Percentiles rank a stretch among this genome's conserved stretches.
Conservation (phyloP, 2,113 vertebrate genomes). For the Sciurus niger region DNA sequence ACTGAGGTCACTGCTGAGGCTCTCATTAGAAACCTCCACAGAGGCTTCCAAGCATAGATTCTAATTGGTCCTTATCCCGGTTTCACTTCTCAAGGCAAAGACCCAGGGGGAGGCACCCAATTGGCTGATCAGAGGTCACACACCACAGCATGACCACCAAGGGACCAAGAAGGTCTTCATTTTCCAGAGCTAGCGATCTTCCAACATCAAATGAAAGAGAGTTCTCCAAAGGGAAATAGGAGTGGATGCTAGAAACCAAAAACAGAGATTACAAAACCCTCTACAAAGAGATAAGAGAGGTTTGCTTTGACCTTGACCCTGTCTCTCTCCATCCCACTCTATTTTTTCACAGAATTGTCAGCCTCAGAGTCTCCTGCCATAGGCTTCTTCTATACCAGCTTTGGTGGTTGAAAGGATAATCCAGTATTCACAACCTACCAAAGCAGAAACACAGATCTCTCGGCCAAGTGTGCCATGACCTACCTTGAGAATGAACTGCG, state of each 20-base stretch:
- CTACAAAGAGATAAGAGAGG: neutral
- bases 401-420: neutral
- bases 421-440: neutral
- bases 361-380: neutral
- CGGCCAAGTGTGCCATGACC: neutral
- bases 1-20: neutral
- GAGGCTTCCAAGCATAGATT: neutral
- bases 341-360: conserved; percentile 51
- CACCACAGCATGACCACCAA: neutral
- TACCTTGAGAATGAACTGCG: neutral
- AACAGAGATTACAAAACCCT: neutral
- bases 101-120: neutral
- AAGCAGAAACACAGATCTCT: conserved; percentile 1
- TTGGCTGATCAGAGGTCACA: neutral
- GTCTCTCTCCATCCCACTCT: neutral
- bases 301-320: neutral
- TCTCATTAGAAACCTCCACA: neutral
- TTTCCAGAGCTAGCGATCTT: neutral
- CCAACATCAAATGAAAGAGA: neutral
- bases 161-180: neutral
- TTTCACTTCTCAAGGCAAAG: conserved; percentile 18
- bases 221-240: neutral
- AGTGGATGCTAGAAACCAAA: neutral
- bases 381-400: neutral
- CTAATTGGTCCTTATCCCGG: neutral